Evolutionary conservation across 2,113 vertebrate species (phyloP).

Genomic region (Oncorhynchus clarkii): DNA sequence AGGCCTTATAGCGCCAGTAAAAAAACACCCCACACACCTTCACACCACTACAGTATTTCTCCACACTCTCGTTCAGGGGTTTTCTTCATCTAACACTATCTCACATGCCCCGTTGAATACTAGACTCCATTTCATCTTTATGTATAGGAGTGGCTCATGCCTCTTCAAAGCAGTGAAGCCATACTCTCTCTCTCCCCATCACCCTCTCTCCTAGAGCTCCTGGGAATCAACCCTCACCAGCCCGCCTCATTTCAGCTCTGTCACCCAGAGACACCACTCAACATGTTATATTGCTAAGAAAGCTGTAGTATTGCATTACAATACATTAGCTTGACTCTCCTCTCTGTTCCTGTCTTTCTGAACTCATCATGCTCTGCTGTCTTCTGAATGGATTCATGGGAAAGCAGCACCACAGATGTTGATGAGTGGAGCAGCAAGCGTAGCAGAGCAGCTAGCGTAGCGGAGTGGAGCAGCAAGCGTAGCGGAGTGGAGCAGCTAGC

Average conservation of each 20-base stretch:
- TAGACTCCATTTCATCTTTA: too few species aligned
- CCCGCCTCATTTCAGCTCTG: constrained; percentile 40
- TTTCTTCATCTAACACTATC: too few species aligned
- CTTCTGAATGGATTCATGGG: constrained; percentile 28
- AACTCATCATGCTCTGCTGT: constrained; percentile 33
- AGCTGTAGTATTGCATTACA: constrained; percentile 28
- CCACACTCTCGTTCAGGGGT: too few species aligned
- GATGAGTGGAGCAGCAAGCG: constrained; percentile 46
- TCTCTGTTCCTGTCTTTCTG: constrained; percentile 30
- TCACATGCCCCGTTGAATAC: too few species aligned
- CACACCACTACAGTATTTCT: too few species aligned
- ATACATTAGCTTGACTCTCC: constrained; percentile 27
- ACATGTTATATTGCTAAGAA: constrained; percentile 4
- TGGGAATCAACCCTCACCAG: constrained; percentile 32
- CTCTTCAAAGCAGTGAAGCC: too few species aligned
- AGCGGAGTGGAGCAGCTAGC: too few species aligned
- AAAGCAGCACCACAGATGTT: constrained; percentile 66
- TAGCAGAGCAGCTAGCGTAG: neutral
- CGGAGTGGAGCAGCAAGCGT: too few species aligned
- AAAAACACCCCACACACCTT: too few species aligned
- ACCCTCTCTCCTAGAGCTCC: constrained; percentile 5
- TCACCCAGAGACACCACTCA: constrained; percentile 16
- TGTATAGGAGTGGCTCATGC: too few species aligned
- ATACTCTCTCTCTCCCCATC: neutral
- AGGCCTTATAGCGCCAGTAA: neutral